phyloP scores from a whole-genome alignment of 2,113 vertebrate genomes.

The Lagopus muta region DNA sequence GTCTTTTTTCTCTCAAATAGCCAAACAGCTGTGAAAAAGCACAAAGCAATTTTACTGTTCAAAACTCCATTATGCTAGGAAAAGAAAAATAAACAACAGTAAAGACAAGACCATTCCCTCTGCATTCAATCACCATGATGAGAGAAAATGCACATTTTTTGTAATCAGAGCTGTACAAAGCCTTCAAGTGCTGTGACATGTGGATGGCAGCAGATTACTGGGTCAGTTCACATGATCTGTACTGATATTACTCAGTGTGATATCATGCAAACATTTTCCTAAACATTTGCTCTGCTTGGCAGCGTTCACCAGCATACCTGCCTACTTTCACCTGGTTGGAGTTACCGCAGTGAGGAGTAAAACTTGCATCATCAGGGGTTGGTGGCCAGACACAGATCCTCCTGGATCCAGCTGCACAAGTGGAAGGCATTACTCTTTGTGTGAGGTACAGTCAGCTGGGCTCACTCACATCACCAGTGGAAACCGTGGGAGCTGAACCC shows the following conservation, averaged over 20 bases:
- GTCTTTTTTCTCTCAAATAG: conserved; percentile 2
- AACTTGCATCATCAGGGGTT: not conserved
- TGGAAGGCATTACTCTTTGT: not conserved
- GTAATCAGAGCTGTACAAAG: conserved; percentile 35
- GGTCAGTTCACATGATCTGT: conserved; percentile 15
- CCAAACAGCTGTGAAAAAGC: conserved; percentile 20
- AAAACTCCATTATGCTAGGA: conserved; percentile 45
- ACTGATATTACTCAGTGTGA: not conserved
- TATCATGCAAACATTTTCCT: conserved; percentile 9
- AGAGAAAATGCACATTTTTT: conserved; percentile 51
- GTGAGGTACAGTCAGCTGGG: not conserved
- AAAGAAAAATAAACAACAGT: conserved; percentile 59
- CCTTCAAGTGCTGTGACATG: not conserved
- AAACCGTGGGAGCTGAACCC: not conserved
- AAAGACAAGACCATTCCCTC: conserved; percentile 20
- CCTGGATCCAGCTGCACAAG: not conserved
- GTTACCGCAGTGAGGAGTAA: not conserved
- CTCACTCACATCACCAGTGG: accelerated
- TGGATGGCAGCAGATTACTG: not conserved
- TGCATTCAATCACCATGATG: conserved; percentile 42
- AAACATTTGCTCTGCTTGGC: not conserved
- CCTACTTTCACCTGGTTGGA: conserved; percentile 18
- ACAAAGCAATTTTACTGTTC: conserved; percentile 48
- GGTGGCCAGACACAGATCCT: not conserved
- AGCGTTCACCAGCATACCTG: not conserved